These are phyloP conservation scores for Drosophila mimetica DNA, from an alignment of 2,888 invertebrate species.

Conservation along the genomic window DNA sequence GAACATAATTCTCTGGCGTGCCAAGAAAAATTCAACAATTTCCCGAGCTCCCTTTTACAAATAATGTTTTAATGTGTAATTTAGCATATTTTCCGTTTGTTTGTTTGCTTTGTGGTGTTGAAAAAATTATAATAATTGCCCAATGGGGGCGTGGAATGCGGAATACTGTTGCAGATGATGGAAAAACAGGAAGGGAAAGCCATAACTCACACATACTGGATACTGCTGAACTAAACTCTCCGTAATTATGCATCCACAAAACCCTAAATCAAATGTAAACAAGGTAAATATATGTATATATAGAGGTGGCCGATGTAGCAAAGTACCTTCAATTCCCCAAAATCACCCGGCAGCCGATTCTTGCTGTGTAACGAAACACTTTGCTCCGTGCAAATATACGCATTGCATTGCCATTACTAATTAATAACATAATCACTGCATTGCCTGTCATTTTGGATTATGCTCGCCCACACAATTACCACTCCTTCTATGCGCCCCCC, in stretches of 20 bases:
- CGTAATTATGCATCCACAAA: slow-evolving; percentile 59
- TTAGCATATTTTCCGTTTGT: slow-evolving; percentile 53
- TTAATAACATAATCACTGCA: slow-evolving; percentile 77
- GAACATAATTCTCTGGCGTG: slow-evolving; percentile 45
- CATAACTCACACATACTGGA: slow-evolving; percentile 5
- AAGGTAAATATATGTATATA: neutral
- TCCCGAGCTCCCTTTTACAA: slow-evolving; percentile 27
- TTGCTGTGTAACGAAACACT: slow-evolving; percentile 68
- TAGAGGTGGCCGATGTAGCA: slow-evolving; percentile 2
- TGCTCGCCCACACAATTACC: slow-evolving; percentile 23
- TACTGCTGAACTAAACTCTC: neutral
- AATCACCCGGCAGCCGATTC: slow-evolving; percentile 3
- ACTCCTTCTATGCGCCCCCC: neutral
- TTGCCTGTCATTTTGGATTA: slow-evolving; percentile 63
- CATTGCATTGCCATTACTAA: slow-evolving; percentile 73
- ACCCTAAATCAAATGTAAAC: slow-evolving; percentile 60
- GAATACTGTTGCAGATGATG: neutral
- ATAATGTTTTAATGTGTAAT: slow-evolving; percentile 61
- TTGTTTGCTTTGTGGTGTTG: slow-evolving; percentile 33
- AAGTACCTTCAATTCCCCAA: slow-evolving; percentile 6
- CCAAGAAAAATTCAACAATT: slow-evolving; percentile 56
- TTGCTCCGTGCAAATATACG: slow-evolving; percentile 70
- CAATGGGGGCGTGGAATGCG: slow-evolving; percentile 14
- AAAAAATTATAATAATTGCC: slow-evolving; percentile 59
- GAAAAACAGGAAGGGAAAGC: slow-evolving; percentile 11